Conservation (phyloP, 2,888 invertebrate species). For the Eurois occulta region DNA sequence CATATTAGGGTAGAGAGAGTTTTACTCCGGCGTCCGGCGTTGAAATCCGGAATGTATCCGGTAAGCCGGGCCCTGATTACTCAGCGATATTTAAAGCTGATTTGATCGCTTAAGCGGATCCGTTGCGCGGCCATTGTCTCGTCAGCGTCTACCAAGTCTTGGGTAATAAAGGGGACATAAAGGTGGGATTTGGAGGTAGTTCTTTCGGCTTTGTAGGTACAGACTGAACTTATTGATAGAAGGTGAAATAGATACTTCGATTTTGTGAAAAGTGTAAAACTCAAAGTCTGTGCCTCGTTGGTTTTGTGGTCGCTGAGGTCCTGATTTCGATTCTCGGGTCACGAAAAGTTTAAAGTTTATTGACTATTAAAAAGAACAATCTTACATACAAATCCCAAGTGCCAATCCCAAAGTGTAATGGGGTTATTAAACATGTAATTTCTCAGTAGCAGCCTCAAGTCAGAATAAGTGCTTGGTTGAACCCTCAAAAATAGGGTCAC, state of each 20-base stretch:
- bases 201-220: not conserved
- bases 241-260: not conserved
- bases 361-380: too few relatives aligned
- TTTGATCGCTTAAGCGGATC: conserved; percentile 74
- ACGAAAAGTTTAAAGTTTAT: too few relatives aligned
- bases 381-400: too few relatives aligned
- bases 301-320: not conserved
- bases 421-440: too few relatives aligned
- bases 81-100: conserved; percentile 80
- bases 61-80: conserved; percentile 73
- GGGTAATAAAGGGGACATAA: conserved; percentile 36
- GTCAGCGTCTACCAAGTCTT: conserved; percentile 55
- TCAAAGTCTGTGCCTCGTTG: too few relatives aligned
- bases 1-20: conserved; percentile 61
- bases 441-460: too few relatives aligned
- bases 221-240: not conserved
- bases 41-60: conserved; percentile 67
- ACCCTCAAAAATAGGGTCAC: too few relatives aligned
- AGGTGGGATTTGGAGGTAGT: conserved; percentile 13
- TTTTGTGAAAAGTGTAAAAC: not conserved
- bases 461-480: too few relatives aligned
- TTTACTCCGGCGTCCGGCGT: conserved; percentile 61
- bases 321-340: too few relatives aligned
- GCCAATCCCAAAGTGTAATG: too few relatives aligned
- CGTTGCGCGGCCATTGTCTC: conserved; percentile 60